These are phyloP conservation scores for Phasia obesa DNA, from an alignment of 2,888 invertebrate genomes.

Conservation along the genomic window DNA sequence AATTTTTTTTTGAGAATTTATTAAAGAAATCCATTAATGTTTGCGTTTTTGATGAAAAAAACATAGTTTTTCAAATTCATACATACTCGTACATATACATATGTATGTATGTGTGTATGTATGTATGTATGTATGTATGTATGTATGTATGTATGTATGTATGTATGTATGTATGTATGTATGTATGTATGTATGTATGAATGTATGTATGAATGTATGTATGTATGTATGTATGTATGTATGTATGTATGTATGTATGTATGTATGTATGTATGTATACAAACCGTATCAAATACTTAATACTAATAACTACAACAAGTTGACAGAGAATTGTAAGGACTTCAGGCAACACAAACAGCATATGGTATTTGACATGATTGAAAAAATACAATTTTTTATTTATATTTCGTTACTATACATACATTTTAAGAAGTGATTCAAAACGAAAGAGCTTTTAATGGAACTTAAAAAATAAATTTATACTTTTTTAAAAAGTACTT, in stretches of 20 bases:
- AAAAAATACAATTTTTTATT: background rate
- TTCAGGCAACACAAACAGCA: conserved; percentile 61
- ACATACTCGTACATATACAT: background rate
- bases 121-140: no score
- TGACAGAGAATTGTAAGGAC: conserved; percentile 15
- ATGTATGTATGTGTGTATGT: no score
- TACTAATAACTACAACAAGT: conserved; percentile 48
- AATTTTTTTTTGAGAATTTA: conserved; percentile 77
- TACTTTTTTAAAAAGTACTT: no score
- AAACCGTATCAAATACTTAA: no score
- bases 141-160: no score
- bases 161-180: no score
- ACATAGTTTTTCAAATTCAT: background rate
- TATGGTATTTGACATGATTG: conserved; percentile 61
- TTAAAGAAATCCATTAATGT: conserved; percentile 77
- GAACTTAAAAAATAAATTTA: no score
- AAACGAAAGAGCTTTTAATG: background rate
- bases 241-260: no score
- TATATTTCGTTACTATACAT: background rate
- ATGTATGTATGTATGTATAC: no score
- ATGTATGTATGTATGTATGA: no score
- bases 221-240: no score
- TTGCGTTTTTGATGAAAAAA: background rate
- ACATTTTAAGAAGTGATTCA: background rate
- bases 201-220: no score